Conservation (phyloP, 2,888 invertebrate species). For the Augochlorella aurata region DNA sequence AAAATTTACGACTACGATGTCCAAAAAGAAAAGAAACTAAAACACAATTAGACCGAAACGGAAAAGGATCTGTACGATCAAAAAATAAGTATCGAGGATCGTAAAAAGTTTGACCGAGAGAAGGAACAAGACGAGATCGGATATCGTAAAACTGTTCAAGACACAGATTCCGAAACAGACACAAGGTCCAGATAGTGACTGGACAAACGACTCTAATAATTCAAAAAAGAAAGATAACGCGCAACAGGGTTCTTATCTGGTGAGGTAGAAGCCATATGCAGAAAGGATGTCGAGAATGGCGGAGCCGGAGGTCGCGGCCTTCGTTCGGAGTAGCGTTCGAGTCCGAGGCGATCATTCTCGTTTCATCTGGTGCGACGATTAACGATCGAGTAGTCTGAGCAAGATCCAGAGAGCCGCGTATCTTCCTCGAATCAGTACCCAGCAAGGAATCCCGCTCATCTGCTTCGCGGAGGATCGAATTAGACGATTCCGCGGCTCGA, state of each 20-base stretch:
- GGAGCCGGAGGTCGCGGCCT: constrained; percentile 63
- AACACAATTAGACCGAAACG: too few relatives aligned
- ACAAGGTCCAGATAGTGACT: background rate
- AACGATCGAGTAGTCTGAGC: background rate
- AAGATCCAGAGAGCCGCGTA: background rate
- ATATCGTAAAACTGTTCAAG: background rate
- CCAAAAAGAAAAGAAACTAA: too few relatives aligned
- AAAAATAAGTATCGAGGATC: background rate
- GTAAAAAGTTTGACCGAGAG: background rate
- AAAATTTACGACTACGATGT: too few relatives aligned
- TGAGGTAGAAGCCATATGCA: constrained; percentile 6
- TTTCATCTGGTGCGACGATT: constrained; percentile 8
- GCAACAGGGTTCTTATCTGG: background rate
- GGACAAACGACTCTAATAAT: background rate
- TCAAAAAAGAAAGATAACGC: background rate
- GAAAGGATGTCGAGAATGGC: constrained; percentile 64
- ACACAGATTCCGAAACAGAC: background rate
- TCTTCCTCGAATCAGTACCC: constrained; percentile 21
- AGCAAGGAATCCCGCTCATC: constrained; percentile 26
- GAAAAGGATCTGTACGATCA: background rate
- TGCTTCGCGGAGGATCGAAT: constrained; percentile 5
- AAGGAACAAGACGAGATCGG: background rate
- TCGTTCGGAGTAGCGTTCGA: constrained; percentile 45
- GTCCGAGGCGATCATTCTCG: constrained; percentile 1
- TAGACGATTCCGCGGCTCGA: constrained; percentile 21